Base-by-base conservation (phyloP, 2,888 invertebrate genomes). In the Temnothorax unifasciatus region DNA sequence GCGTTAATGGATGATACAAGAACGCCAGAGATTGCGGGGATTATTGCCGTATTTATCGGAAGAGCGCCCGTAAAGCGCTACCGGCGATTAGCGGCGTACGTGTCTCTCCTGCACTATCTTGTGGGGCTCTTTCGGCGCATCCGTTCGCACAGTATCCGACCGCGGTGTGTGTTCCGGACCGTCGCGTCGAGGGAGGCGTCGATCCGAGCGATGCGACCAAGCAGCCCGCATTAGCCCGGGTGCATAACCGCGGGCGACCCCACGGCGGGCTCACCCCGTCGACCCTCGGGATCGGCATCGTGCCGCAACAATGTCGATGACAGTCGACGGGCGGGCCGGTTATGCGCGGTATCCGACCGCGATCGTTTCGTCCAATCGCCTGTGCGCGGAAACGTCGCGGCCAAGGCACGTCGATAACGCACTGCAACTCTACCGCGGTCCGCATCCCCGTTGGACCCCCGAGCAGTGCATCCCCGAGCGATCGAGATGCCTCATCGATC, bases 281-380 rank as follows among this genome's bases (percentile, higher is more conserved):
- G 34, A 34, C 34, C 34, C 34, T 34, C 47, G 38, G 34, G 25
- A 13, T 47, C 25, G 18, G 61, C 81, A 73, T 77, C 61, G 61
- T 4, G 54, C 75, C 61, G 64, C 63, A 82, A 82, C 63, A 82
- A 82, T 82, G 75, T 75, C 75, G 82, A 64, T 74, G 82, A 74
- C 75, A 64, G 41, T 64, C 57, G 64, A 64, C 44, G 38, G 50
- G 64, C 44, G 38, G 75, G 25, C 50, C 11, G 50, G 75, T 38
- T 82, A 82, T 82, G 82, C 75, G 21, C 52, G 82, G 75, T 21
- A 82, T 82, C 29, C 44, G 82, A 82, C 75, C 75, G 44, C 82
- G 64, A 63, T 82, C 74, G 61, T 74, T 82, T 75, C 75, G 52
- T 34, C 75, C 64, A 75, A 82, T 75, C 54, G 68, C 29, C 68